phyloP scores from a whole-genome alignment of 2,113 vertebrate genomes.

The Siniperca knerii region DNA sequence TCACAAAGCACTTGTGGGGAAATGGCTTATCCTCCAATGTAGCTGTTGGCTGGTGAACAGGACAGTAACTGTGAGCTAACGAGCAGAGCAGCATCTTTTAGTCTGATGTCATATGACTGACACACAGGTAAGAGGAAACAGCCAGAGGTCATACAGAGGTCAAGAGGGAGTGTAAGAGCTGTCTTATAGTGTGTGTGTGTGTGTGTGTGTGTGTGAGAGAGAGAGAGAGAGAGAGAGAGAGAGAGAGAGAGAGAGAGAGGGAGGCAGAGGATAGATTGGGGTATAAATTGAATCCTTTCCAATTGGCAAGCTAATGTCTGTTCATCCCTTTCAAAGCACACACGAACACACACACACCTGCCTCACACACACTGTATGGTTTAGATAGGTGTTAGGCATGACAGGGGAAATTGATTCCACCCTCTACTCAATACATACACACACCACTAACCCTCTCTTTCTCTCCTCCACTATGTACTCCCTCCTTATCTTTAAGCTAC shows the following conservation, averaged over 20 bases:
- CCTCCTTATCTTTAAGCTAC: constrained; percentile 41
- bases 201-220: background rate
- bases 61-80: constrained; percentile 14
- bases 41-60: constrained; percentile 1
- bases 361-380: constrained; percentile 26
- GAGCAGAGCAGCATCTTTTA: background rate
- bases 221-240: background rate
- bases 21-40: constrained; percentile 5
- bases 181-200: background rate
- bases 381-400: constrained; percentile 57
- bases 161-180: constrained; percentile 25
- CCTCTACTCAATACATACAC: constrained; percentile 29
- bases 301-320: constrained; percentile 54
- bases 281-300: constrained; percentile 65
- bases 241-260: background rate
- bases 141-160: constrained; percentile 57
- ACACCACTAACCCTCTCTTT: constrained; percentile 31
- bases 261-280: constrained; percentile 30
- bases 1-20: constrained; percentile 5
- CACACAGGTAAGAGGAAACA: constrained; percentile 47
- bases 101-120: constrained; percentile 52
- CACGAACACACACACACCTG: constrained; percentile 13
- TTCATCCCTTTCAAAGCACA: constrained; percentile 34
- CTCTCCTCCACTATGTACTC: constrained; percentile 1
- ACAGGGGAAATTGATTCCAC: constrained; percentile 56